Base-by-base conservation (phyloP, 2,113 vertebrate genomes). In the Columba janthina region DNA sequence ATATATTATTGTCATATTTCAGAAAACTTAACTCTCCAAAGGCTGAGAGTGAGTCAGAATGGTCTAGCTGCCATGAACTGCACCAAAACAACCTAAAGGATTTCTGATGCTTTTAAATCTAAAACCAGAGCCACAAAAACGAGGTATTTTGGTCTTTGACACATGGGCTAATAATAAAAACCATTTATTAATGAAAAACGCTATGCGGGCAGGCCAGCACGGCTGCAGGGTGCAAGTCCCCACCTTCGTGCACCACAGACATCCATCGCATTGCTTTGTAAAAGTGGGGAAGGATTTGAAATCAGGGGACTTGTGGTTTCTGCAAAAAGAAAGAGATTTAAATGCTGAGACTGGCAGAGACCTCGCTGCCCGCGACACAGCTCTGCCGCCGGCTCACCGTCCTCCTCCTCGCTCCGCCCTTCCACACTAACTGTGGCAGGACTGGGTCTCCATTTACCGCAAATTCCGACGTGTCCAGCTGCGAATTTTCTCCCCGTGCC, bases 301-400 rank as follows among this genome's bases (percentile, higher is more conserved):
- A 99, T 98, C 98, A 98, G 98, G 95, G 98, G 98, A 97, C 98
- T 99, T 83, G 98, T 91, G 32, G 98, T 98, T 98, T 99, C 99
- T 99, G 98, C 88, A 97, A 97, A 96, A 96, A 97, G 94, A 98
- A 91, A 97, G 93, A 97, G 88, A 97, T 97, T 95, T 85, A 80
- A 97, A 50, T 32, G 87, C 60, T 94, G 95, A 88, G 84, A 80
- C 11, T 26, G 83, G 95, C 88, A 89, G 93, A 94, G 89, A 67
- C 24, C 66, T 65, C 0, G 26, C 54, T 88, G 88, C 62, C 50
- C 8, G 53, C 50, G 74, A 21, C 62, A 91, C 57, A 61, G 81
- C 75, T 90, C 85, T 64, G 93, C 73, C 32, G 5, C 22, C 58
- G 44, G 62, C 28, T 65, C 58, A 9, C 66, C 22, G 28, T 36